phyloP scores from a whole-genome alignment of 2,797 vertebrate species.

The Diglossa cyanea region DNA sequence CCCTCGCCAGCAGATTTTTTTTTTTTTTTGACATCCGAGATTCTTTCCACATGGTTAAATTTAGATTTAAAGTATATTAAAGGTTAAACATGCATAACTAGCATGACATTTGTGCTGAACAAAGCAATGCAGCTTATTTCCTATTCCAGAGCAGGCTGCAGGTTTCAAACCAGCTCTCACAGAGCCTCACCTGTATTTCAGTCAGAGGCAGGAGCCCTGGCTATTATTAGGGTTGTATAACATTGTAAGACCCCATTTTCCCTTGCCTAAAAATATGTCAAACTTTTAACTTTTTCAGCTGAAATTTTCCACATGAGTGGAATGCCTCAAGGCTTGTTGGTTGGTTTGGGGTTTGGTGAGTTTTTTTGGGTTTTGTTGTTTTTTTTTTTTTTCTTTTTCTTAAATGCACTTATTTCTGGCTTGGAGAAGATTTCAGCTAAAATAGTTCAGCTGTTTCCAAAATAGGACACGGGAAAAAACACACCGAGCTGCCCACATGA shows the following conservation, averaged over 20 bases:
- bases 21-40: slow-evolving; percentile 33
- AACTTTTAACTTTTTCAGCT: slow-evolving; percentile 39
- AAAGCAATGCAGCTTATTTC: slow-evolving; percentile 38
- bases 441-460: slow-evolving; percentile 47
- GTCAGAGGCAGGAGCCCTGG: not conserved
- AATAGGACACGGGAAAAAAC: not conserved
- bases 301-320: slow-evolving; percentile 41
- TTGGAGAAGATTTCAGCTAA: slow-evolving; percentile 34
- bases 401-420: slow-evolving; percentile 53
- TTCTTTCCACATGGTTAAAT: slow-evolving; percentile 57
- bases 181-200: slow-evolving; percentile 9
- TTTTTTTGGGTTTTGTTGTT: not conserved
- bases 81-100: slow-evolving; percentile 62
- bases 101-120: slow-evolving; percentile 60
- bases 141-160: slow-evolving; percentile 28
- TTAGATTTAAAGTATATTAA: slow-evolving; percentile 57
- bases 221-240: slow-evolving; percentile 27
- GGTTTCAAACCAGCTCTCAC: not conserved
- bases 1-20: slow-evolving; percentile 24
- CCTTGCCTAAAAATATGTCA: slow-evolving; percentile 43
- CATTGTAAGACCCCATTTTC: not conserved
- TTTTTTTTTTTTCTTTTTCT: not conserved
- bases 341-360: not conserved
- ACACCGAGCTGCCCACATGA: not conserved
- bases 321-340: not conserved